Evolutionary conservation across 2,888 invertebrate species (phyloP).

Genomic region (Oligia latruncula): DNA sequence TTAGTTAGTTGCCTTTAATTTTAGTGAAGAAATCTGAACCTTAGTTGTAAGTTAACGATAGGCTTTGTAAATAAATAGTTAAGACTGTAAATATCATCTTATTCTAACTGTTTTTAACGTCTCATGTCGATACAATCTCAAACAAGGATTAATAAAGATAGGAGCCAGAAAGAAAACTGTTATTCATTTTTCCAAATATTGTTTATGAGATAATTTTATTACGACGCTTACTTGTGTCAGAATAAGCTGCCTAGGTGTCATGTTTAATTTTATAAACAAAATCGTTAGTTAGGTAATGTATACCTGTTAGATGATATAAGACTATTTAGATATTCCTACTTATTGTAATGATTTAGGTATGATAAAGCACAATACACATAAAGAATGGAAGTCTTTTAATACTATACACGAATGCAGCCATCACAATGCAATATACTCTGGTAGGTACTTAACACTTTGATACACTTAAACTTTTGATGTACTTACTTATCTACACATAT

Average conservation of each 20-base stretch:
- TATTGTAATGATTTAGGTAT: conserved; percentile 55
- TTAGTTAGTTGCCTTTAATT: conserved; percentile 56
- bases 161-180: conserved; percentile 16
- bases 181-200: conserved; percentile 27
- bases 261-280: conserved; percentile 72
- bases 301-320: conserved; percentile 63
- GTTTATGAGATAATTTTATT: conserved; percentile 27
- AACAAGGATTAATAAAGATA: conserved; percentile 5
- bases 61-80: conserved; percentile 73
- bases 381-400: conserved; percentile 40
- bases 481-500: conserved; percentile 49
- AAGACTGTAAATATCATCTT: conserved; percentile 75
- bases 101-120: conserved; percentile 60
- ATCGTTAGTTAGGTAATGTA: conserved; percentile 60
- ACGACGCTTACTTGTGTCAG: conserved; percentile 58
- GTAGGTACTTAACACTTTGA: conserved; percentile 47
- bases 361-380: conserved; percentile 40
- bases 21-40: conserved; percentile 65
- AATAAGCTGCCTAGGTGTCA: conserved; percentile 62
- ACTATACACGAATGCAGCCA: conserved; percentile 29
- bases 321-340: conserved; percentile 63
- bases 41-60: conserved; percentile 59
- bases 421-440: conserved; percentile 47
- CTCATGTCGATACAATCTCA: conserved; percentile 54
- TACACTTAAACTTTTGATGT: conserved; percentile 46